Conservation (phyloP, 2,797 vertebrate genomes). For the Odontamblyopus rebecca region DNA sequence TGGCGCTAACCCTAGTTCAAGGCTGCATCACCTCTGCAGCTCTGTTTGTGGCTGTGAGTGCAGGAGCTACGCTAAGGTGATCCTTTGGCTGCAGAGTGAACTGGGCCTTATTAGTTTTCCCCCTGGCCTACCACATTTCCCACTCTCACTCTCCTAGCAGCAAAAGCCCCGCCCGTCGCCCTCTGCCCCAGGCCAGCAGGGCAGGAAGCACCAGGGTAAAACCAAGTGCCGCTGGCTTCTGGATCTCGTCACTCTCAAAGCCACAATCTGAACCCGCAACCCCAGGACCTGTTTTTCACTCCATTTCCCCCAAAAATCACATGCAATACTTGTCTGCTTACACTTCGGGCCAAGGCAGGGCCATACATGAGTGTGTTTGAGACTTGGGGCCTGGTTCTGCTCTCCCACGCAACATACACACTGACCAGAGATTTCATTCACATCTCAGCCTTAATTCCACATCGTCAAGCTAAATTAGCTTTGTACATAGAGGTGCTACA, state of each 20-base stretch:
- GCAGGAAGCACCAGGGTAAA: constrained; percentile 69
- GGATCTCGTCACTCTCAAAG: constrained; percentile 75
- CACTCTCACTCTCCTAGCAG: constrained; percentile 30
- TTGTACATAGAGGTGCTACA: constrained; percentile 42
- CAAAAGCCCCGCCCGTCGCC: constrained; percentile 12
- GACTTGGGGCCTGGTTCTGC: constrained; percentile 44
- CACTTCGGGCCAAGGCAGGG: constrained; percentile 45
- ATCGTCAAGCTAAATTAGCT: constrained; percentile 54
- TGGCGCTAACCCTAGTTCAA: constrained; percentile 73
- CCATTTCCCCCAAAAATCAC: constrained; percentile 70
- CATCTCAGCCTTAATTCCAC: constrained; percentile 47
- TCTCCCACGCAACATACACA: constrained; percentile 35
- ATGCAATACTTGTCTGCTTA: constrained; percentile 68
- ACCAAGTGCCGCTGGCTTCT: constrained; percentile 68
- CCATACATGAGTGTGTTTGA: constrained; percentile 44
- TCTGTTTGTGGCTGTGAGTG: constrained; percentile 64
- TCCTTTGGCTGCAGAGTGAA: constrained; percentile 50
- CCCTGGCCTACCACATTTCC: constrained; percentile 42
- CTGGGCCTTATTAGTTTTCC: constrained; percentile 43
- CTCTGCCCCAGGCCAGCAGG: constrained; percentile 43
- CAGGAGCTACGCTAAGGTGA: constrained; percentile 54
- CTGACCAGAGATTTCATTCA: constrained; percentile 49
- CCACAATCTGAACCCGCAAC: constrained; percentile 69
- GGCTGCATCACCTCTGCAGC: constrained; percentile 73
- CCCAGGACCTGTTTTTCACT: constrained; percentile 69